phyloP scores from a whole-genome alignment of 2,888 invertebrate species.

The Chloromyia formosa region DNA sequence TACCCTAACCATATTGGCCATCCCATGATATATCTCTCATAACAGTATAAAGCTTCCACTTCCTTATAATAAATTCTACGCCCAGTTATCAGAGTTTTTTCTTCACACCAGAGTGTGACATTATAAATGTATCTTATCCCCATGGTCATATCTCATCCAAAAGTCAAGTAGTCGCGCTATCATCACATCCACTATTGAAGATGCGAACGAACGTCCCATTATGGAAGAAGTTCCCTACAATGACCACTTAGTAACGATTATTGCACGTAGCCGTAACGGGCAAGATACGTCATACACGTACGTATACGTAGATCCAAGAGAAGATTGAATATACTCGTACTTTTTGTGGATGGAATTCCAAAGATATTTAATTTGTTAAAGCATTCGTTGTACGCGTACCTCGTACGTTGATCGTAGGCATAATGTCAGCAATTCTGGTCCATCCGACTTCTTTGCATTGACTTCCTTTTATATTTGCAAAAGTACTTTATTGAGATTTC shows the following conservation, averaged over 20 bases:
- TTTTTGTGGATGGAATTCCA: conserved; percentile 6
- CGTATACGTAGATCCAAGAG: too few relatives aligned
- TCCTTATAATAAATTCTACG: background rate
- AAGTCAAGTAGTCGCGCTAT: conserved; percentile 6
- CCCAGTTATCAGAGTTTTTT: conserved; percentile 15
- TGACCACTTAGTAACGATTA: conserved; percentile 30
- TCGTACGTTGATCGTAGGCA: too few relatives aligned
- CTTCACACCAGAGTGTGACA: conserved; percentile 30
- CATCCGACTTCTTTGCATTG: conserved; percentile 6
- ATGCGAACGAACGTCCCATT: background rate
- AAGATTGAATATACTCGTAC: background rate
- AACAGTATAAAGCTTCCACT: background rate
- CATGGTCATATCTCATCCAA: background rate
- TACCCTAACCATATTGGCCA: background rate
- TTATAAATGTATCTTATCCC: conserved; percentile 26
- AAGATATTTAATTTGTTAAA: conserved; percentile 10
- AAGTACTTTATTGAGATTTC: conserved; percentile 2
- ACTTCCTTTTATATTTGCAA: background rate
- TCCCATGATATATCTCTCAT: too few relatives aligned
- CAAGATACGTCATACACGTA: conserved; percentile 11
- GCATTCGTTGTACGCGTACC: background rate
- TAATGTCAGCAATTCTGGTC: background rate
- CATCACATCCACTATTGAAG: background rate
- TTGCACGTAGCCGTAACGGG: conserved; percentile 18
- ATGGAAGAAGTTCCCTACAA: background rate